Evolutionary conservation across 2,888 invertebrate species (phyloP), one percentile per base, ranked within the genome.

Genomic region (Zootermopsis nevadensis): DNA sequence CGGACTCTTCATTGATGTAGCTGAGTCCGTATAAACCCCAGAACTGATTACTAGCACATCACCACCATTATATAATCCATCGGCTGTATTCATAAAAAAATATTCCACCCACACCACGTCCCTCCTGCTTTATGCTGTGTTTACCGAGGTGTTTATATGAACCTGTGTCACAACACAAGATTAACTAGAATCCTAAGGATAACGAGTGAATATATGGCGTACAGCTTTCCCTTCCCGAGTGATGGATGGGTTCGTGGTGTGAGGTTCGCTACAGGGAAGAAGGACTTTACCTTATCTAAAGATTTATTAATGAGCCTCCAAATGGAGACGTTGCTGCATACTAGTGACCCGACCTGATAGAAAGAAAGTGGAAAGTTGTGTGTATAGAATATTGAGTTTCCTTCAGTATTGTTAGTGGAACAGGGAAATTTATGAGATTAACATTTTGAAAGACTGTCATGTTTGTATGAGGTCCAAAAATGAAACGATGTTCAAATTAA

Each of bases 181-280:
- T 69, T 69, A 69, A 69, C 69, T 69, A 22, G 31, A 69, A 69
- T 69, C 69, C 69, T 69, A 69, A 12, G 69, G 69, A 69, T 69
- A 69, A 69, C 69, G 69, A 30, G 69, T 33, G 69, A 69, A 69
- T 69, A 33, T 69, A 33, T 69, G 69, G 60, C 7, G 12, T 27
- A 69, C 69, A 22, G 69, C 69, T 19, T 69, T 30, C 22, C 69
- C 69, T 33, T 22, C 33, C 24, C 31, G 33, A 22, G 33, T 69
- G 69, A 69, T 69, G 69, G 69, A 69, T 69, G 69, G 24, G 31
- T 1, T 15, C 31, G 31, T 22, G 12, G 69, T 22, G 33, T 69
- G 60, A 60, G 60, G n/a, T 60, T 60, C n/a, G 8, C 27, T 7
- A n/a, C 30, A 22, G 2, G 66, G 66, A 67, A 6, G 30, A 27